Percentiles rank a stretch among this genome's conserved stretches.
phyloP scores from a whole-genome alignment of 2,888 invertebrate genomes.

The Drosophila hamatofila region DNA sequence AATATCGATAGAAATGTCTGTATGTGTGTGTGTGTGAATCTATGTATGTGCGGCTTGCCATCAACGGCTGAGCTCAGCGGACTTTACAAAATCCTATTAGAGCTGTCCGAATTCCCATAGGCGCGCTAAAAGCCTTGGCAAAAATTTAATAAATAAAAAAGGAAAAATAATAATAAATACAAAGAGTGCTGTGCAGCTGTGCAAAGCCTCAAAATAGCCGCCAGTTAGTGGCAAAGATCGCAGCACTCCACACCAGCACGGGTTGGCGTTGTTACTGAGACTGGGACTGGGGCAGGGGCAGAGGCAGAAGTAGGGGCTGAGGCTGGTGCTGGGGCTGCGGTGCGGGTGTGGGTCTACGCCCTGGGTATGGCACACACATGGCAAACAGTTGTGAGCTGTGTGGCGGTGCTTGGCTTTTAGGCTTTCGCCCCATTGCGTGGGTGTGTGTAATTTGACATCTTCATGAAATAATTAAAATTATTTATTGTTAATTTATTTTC shows the following conservation, averaged over 20 bases:
- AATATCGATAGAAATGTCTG: constrained; percentile 9
- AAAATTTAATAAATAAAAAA: constrained; percentile 73
- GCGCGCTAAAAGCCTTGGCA: constrained; percentile 60
- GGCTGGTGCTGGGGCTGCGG: neutral
- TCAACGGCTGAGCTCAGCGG: constrained; percentile 52
- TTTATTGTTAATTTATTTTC: constrained; percentile 81
- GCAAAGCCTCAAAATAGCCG: constrained; percentile 65
- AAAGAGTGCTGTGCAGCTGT: constrained; percentile 71
- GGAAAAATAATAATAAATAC: constrained; percentile 69
- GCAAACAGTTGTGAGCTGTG: constrained; percentile 41
- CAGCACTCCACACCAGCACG: constrained; percentile 35
- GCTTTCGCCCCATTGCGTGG: constrained; percentile 61
- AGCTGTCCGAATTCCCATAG: constrained; percentile 64
- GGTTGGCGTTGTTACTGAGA: constrained; percentile 1
- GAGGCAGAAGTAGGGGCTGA: neutral
- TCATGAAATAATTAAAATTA: constrained; percentile 82
- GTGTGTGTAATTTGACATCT: constrained; percentile 82
- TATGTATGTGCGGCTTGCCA: constrained; percentile 14
- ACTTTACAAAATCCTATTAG: constrained; percentile 73
- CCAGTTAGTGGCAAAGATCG: constrained; percentile 76
- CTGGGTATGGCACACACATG: constrained; percentile 50
- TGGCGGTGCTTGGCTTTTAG: constrained; percentile 42
- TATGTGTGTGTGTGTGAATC: neutral
- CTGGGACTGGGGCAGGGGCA: neutral
- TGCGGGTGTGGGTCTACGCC: constrained; percentile 14